Evolutionary conservation across 2,888 invertebrate genomes (phyloP), one percentile per base, ranked within the genome.

Genomic region (Allacma fusca): DNA sequence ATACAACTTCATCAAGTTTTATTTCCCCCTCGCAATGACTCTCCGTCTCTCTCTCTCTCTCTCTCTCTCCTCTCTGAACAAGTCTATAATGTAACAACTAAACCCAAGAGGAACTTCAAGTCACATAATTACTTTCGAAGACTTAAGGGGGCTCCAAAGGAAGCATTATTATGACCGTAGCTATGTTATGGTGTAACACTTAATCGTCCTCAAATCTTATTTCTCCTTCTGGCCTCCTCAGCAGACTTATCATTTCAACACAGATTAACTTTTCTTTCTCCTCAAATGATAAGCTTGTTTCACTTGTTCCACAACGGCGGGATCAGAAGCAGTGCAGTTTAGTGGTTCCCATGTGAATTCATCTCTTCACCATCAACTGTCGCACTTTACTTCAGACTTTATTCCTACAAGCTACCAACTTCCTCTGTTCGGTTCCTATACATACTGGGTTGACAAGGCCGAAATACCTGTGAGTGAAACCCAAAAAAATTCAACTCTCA

Each of bases 191-290:
- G 5, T 50, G 50, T 50, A 50, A 50, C 50, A 50, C 50, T 50
- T 50, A 50, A 50, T 50, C 50, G 50, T 50, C 50, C 50, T 50
- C 50, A 50, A 50, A 50, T 19, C 50, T 19, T 50, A 50, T n/a
- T 50, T 50, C 50, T 16, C 50, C n/a, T 50, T 50, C n/a, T 50
- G 16, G 50, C 50, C 50, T 50, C 50, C 50, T 50, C 50, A 50
- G 16, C 19, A 50, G 50, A 13, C 50, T 13, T 50, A n/a, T n/a
- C 9, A 50, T 50, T 50, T n/a, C 19, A 50, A 50, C 50, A 50
- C 34, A 34, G 34, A 34, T 50, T 50, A 50, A 50, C 50, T 50
- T 50, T 50, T 50, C 50, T 50, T 50, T 50, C 50, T 50, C 50
- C n/a, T 50, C 16, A 50, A 50, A 16, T 13, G 19, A 50, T 50